phyloP scores from a whole-genome alignment of 2,888 invertebrate species.

The Netelia inedita region DNA sequence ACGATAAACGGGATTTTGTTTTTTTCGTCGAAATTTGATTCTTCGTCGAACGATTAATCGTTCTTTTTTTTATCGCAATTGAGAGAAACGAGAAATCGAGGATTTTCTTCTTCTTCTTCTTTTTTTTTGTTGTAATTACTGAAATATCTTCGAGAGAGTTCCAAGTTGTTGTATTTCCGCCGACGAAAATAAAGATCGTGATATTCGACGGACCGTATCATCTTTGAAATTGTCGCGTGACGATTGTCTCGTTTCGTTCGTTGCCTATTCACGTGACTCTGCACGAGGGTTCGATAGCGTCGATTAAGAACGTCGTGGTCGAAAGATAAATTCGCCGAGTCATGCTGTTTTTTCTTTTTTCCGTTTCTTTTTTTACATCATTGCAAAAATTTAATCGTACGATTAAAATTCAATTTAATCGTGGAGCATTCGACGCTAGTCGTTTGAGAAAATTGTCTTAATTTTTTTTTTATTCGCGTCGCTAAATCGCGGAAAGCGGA shows the following conservation, averaged over 20 bases:
- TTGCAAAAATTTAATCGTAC: too few relatives aligned
- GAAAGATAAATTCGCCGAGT: constrained; percentile 18
- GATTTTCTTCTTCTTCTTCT: too few relatives aligned
- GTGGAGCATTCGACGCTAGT: not conserved
- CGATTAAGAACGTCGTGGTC: not conserved
- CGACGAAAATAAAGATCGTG: not conserved
- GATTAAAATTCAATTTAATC: not conserved
- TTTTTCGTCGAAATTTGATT: too few relatives aligned
- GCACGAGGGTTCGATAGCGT: constrained; percentile 2
- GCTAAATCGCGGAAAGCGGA: not conserved
- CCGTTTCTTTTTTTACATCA: too few relatives aligned
- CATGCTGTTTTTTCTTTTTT: constrained; percentile 9
- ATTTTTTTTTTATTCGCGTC: not conserved
- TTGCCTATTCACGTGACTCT: constrained; percentile 39
- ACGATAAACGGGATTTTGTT: too few relatives aligned
- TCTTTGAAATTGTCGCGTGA: constrained; percentile 33
- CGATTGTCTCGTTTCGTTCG: not conserved
- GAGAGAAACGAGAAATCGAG: too few relatives aligned
- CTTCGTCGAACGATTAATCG: too few relatives aligned
- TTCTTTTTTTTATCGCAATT: too few relatives aligned
- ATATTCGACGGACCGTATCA: constrained; percentile 28
- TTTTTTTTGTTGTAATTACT: too few relatives aligned
- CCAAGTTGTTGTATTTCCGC: too few relatives aligned
- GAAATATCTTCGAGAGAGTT: too few relatives aligned
- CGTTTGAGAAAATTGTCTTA: not conserved